Conservation (phyloP, 2,797 vertebrate genomes). For the Fundulus diaphanus region DNA sequence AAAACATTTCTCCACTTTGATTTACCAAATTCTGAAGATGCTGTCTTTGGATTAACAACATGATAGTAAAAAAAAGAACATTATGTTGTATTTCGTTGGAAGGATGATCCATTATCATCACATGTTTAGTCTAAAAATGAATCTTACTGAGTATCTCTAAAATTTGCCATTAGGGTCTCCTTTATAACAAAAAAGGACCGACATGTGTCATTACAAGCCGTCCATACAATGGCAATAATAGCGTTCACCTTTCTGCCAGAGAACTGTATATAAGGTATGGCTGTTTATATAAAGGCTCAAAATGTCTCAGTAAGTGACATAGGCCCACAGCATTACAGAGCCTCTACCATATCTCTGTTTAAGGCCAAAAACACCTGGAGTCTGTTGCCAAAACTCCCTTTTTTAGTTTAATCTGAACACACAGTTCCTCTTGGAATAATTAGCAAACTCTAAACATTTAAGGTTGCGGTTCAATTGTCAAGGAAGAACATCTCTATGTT, state of each 20-base stretch:
- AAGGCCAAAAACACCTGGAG: neutral
- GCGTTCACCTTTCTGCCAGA: too few relatives aligned
- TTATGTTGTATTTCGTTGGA: neutral
- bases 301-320: too few relatives aligned
- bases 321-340: neutral
- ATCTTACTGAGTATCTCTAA: neutral
- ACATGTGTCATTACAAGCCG: neutral
- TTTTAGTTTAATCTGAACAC: neutral
- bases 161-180: neutral
- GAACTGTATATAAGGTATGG: too few relatives aligned
- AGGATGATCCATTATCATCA: neutral
- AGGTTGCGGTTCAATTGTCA: neutral
- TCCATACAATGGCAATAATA: neutral
- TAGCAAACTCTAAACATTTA: neutral
- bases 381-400: neutral
- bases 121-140: neutral
- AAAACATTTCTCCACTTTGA: neutral
- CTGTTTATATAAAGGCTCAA: too few relatives aligned
- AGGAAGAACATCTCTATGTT: neutral
- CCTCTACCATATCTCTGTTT: neutral
- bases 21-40: too few relatives aligned
- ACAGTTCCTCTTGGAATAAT: neutral
- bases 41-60: neutral
- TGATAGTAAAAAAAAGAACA: neutral
- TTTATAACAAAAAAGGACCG: neutral